A percentile compares a stretch with the other conserved stretches of the same genome.
Conservation (phyloP, 2,888 invertebrate species). For the Drosophila borealis region DNA sequence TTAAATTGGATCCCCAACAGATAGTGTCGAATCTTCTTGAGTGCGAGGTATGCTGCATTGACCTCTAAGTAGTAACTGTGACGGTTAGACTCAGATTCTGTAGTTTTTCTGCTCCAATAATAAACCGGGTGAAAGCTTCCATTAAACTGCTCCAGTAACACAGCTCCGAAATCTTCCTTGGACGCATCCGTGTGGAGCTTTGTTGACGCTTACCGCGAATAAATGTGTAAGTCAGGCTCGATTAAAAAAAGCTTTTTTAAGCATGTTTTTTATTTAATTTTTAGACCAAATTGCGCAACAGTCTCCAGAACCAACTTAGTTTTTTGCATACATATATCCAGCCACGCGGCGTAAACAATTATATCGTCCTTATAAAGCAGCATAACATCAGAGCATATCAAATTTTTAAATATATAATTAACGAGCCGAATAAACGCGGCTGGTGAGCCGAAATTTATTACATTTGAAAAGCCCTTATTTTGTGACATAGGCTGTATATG, state of each 20-base stretch:
- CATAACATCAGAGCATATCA: constrained; percentile 9
- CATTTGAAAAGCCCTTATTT: constrained; percentile 15
- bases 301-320: neutral
- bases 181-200: constrained; percentile 53
- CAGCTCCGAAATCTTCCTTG: constrained; percentile 42
- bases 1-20: constrained; percentile 2
- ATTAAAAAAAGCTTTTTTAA: neutral
- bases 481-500: constrained; percentile 21
- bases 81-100: constrained; percentile 1
- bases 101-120: constrained; percentile 28
- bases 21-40: constrained; percentile 56
- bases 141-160: constrained; percentile 20
- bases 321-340: constrained; percentile 36
- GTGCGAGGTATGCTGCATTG: constrained; percentile 55
- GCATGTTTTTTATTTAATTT: constrained; percentile 32
- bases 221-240: constrained; percentile 30
- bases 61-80: constrained; percentile 57
- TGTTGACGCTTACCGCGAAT: constrained; percentile 23
- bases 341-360: constrained; percentile 13
- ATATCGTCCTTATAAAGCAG: constrained; percentile 26
- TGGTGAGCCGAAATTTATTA: constrained; percentile 20
- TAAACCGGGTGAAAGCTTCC: constrained; percentile 14
- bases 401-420: constrained; percentile 22
- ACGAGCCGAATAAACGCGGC: constrained; percentile 26
- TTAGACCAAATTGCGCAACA: constrained; percentile 14